These are phyloP conservation scores for Hemicrepidius hirtus DNA, from an alignment of 2,888 invertebrate species.

Conservation along the genomic window DNA sequence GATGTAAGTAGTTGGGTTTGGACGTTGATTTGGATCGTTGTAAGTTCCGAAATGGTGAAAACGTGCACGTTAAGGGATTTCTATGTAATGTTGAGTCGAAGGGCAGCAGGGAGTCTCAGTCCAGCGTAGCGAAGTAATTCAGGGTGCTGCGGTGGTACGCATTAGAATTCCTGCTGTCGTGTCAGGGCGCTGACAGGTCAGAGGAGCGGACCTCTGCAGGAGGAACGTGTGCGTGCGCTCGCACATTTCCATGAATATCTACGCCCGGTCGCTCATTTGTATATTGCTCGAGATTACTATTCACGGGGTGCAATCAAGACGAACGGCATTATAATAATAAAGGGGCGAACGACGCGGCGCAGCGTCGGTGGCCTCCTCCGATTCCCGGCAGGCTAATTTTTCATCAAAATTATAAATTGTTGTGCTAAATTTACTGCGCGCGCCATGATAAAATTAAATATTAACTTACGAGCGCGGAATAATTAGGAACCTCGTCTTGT, in stretches of 20 bases:
- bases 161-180: slow-evolving; percentile 45
- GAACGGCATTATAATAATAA: slow-evolving; percentile 54
- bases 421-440: slow-evolving; percentile 65
- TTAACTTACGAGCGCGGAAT: slow-evolving; percentile 68
- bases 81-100: background rate
- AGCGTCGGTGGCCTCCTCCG: slow-evolving; percentile 46
- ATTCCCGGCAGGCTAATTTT: slow-evolving; percentile 64
- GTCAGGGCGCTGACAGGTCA: slow-evolving; percentile 42
- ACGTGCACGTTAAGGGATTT: slow-evolving; percentile 14
- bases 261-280: slow-evolving; percentile 51
- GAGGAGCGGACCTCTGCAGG: slow-evolving; percentile 19
- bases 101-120: slow-evolving; percentile 35
- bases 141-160: slow-evolving; percentile 32
- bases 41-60: slow-evolving; percentile 22
- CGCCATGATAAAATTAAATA: slow-evolving; percentile 67
- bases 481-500: slow-evolving; percentile 63
- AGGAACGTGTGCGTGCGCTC: slow-evolving; percentile 37
- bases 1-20: background rate
- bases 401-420: slow-evolving; percentile 68
- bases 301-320: slow-evolving; percentile 52
- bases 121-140: slow-evolving; percentile 39
- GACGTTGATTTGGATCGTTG: slow-evolving; percentile 6
- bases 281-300: slow-evolving; percentile 51
- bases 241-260: slow-evolving; percentile 47
- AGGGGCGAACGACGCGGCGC: slow-evolving; percentile 19